Percentiles rank a stretch among this genome's conserved stretches.
Evolutionary conservation across 2,888 invertebrate species (phyloP).

Genomic region (Sinodicranocentrus sp.): DNA sequence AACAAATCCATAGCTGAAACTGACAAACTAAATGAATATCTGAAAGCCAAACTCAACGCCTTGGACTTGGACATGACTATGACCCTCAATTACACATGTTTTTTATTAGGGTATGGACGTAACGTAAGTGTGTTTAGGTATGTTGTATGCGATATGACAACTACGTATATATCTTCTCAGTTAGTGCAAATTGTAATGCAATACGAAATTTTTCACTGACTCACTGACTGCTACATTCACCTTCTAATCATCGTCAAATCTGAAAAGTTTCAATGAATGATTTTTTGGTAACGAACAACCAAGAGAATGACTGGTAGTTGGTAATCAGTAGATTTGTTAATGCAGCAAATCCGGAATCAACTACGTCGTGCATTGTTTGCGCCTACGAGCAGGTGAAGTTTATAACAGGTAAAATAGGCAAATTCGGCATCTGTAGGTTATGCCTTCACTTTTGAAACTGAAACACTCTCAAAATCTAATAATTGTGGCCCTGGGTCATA

Average conservation of each 20-base stretch:
- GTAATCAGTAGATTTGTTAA: neutral
- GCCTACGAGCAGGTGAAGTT: neutral
- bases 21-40: neutral
- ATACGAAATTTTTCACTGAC: too few species aligned
- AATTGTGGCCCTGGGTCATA: too few species aligned
- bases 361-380: neutral
- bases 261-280: neutral
- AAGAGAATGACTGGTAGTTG: neutral
- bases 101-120: slow-evolving; percentile 20
- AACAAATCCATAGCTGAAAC: neutral
- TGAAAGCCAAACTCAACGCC: slow-evolving; percentile 56
- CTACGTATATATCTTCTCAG: too few species aligned
- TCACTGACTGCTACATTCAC: too few species aligned
- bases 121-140: too few species aligned
- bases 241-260: neutral
- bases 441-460: neutral
- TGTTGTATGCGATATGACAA: too few species aligned
- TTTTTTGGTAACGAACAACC: neutral
- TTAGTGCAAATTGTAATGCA: too few species aligned
- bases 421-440: neutral
- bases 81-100: slow-evolving; percentile 48
- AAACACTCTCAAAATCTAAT: too few species aligned
- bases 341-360: slow-evolving; percentile 12
- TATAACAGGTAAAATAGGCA: neutral
- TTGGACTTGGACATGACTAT: slow-evolving; percentile 58